Conservation (phyloP, 2,113 vertebrate genomes). For the Aphelocoma coerulescens region DNA sequence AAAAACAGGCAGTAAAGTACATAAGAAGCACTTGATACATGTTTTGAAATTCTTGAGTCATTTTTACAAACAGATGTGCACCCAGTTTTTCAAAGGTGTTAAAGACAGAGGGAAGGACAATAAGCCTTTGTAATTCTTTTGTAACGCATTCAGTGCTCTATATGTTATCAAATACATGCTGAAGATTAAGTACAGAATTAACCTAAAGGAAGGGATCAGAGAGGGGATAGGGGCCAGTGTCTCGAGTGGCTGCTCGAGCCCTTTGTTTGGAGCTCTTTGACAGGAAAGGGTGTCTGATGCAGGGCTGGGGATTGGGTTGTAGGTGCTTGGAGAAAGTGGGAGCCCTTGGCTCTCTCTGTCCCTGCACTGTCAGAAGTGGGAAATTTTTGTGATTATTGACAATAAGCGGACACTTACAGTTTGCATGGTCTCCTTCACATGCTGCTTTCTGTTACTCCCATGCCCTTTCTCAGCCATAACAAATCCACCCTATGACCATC, state of each 20-base stretch:
- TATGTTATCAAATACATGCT: neutral
- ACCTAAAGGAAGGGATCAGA: neutral
- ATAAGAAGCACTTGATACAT: neutral
- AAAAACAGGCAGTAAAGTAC: neutral
- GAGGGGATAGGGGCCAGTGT: rapidly evolving
- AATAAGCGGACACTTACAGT: neutral
- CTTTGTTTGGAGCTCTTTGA: neutral
- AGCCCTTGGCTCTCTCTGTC: neutral
- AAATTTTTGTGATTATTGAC: neutral
- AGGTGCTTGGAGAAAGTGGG: neutral
- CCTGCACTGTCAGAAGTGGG: neutral
- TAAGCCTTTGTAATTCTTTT: neutral
- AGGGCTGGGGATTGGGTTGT: neutral
- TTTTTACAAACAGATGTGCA: neutral
- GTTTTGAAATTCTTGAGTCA: neutral
- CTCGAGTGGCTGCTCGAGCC: rapidly evolving
- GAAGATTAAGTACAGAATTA: neutral
- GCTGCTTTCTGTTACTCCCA: neutral
- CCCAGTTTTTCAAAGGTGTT: neutral
- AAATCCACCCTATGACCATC: neutral
- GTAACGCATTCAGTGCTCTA: neutral
- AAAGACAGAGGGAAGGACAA: neutral
- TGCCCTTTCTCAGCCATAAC: neutral
- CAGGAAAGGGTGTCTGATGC: neutral
- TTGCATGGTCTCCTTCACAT: neutral